Percentiles rank a stretch among this genome's conserved stretches.
Conservation (phyloP, 92 coral and sea anemone species). For the Nematostella vectensis region DNA sequence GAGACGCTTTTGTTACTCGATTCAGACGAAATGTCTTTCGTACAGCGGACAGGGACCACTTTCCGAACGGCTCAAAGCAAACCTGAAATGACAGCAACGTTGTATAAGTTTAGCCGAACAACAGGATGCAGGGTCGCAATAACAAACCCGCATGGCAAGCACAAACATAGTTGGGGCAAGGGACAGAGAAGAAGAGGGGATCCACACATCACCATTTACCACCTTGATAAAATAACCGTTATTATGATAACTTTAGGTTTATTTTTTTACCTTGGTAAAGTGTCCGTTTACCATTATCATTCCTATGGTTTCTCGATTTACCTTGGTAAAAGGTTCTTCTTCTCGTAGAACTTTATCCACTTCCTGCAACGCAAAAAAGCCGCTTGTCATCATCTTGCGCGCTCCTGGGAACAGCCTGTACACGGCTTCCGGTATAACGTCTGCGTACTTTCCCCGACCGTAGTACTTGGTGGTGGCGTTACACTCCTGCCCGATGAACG, state of each 20-base stretch:
- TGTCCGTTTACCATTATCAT: no score
- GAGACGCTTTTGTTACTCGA: slow-evolving; percentile 73
- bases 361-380: slow-evolving; percentile 69
- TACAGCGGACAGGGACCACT: slow-evolving; percentile 68
- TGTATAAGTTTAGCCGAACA: no score
- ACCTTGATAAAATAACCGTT: no score
- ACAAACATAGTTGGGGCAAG: no score
- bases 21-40: slow-evolving; percentile 61
- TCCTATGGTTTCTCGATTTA: no score
- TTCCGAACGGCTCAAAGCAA: slow-evolving; percentile 76
- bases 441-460: slow-evolving; percentile 64
- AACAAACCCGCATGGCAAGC: no score
- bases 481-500: slow-evolving; percentile 85
- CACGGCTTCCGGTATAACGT: slow-evolving; percentile 46
- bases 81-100: slow-evolving; percentile 22
- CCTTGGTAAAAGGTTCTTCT: slow-evolving; percentile 70
- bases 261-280: no score
- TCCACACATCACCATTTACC: no score
- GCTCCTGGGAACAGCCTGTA: slow-evolving; percentile 67
- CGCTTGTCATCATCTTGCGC: slow-evolving; percentile 50
- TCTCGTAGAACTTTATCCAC: slow-evolving; percentile 52
- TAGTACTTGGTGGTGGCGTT: slow-evolving; percentile 66
- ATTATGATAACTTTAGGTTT: no score
- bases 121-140: no score
- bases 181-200: no score